Conservation (phyloP, 2,113 vertebrate genomes). For the Ursus arctos region DNA sequence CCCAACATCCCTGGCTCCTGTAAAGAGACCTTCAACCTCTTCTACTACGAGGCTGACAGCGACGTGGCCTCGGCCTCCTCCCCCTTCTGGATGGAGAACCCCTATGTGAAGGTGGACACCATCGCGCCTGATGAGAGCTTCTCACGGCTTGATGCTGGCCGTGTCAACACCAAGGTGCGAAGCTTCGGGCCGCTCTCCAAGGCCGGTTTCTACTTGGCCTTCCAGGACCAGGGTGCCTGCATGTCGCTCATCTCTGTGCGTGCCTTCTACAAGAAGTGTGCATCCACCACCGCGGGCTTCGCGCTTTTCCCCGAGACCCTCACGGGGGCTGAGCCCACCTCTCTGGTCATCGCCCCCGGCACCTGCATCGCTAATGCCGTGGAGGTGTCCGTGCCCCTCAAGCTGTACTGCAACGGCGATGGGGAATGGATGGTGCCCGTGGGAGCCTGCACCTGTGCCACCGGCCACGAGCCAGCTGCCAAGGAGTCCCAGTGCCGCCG, state of each 20-base stretch:
- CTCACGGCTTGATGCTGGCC: conserved; percentile 95
- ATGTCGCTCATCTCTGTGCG: conserved; percentile 99
- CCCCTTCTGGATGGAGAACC: conserved; percentile 99
- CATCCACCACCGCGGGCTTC: conserved; percentile 96
- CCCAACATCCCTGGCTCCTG: conserved; percentile 98
- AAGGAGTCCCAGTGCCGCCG: conserved; percentile 97
- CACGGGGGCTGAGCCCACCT: conserved; percentile 97
- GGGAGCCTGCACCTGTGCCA: conserved; percentile 95
- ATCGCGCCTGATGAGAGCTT: conserved; percentile 98
- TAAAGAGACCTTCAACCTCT: conserved; percentile 99
- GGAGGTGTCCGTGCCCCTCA: conserved; percentile 97
- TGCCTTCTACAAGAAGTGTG: conserved; percentile 99
- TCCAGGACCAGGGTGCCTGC: conserved; percentile 98
- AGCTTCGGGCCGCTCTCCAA: conserved; percentile 99
- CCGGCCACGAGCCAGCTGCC: conserved; percentile 94
- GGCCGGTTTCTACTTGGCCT: conserved; percentile 98
- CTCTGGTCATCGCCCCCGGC: conserved; percentile 97
- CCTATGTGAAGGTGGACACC: conserved; percentile 99
- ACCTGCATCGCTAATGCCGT: conserved; percentile 95
- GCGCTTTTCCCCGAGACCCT: conserved; percentile 98
- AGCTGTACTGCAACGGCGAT: conserved; percentile 98
- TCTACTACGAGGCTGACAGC: conserved; percentile 97
- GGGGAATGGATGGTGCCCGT: conserved; percentile 99
- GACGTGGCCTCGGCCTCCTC: conserved; percentile 96
- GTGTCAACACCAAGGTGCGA: conserved; percentile 97